These are phyloP conservation scores for Blera fallax DNA, from an alignment of 2,888 invertebrate species.

Conservation along the genomic window DNA sequence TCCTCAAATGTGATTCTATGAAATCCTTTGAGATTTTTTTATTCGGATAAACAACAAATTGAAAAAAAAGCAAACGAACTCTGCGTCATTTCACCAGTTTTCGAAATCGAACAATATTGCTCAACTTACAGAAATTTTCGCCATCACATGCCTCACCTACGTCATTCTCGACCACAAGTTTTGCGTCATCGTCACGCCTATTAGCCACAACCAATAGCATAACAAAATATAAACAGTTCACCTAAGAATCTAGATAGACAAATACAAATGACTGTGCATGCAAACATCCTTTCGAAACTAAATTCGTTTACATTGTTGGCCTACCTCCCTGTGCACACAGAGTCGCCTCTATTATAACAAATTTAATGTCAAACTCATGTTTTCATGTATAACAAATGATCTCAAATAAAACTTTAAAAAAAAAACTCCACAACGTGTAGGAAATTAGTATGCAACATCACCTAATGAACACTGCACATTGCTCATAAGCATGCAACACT, in stretches of 20 bases:
- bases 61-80: background rate
- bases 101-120: background rate
- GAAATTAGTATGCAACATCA: slow-evolving; percentile 48
- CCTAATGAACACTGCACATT: slow-evolving; percentile 31
- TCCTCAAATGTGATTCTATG: too few species aligned
- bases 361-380: background rate
- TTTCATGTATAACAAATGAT: background rate
- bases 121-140: slow-evolving; percentile 5
- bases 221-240: background rate
- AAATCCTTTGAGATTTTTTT: background rate
- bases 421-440: slow-evolving; percentile 19
- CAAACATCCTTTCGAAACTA: background rate
- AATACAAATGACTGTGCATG: background rate
- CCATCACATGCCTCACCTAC: slow-evolving; percentile 15
- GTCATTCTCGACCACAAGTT: background rate
- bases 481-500: slow-evolving; percentile 36
- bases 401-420: background rate
- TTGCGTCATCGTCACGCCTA: slow-evolving; percentile 19
- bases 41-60: background rate
- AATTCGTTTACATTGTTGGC: background rate
- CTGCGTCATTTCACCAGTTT: slow-evolving; percentile 2
- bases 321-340: too few species aligned
- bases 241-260: too few species aligned
- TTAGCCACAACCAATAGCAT: background rate
- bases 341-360: background rate